Evolutionary conservation across 1,140 invertebrate species (phyloP), one percentile per base, ranked within the genome.

Genomic region (Papilio dardanus): DNA sequence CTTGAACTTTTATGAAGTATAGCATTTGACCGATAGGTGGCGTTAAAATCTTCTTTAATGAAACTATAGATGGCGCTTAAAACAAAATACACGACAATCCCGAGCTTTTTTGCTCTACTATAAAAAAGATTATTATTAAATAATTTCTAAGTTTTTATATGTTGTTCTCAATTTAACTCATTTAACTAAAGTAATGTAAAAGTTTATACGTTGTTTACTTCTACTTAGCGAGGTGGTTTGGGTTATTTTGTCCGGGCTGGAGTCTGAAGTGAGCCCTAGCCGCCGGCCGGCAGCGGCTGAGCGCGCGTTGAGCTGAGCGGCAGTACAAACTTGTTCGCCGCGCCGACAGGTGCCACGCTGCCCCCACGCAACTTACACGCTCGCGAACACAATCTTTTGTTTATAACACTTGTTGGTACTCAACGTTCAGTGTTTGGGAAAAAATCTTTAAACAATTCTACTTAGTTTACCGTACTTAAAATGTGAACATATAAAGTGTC

Each of bases 371-470:
- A 77, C 66, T 83, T 86, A 87, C 75, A 82, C 84, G 84, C 76
- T 88, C 90, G 90, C 88, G 89, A 88, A 88, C 79, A 78, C 77
- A 80, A 73, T 83, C 84, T 87, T 86, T 91, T 92, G 89, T 91
- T 90, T 89, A 90, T 89, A 87, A 88, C 85, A 90, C 87, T 92
- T 89, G 83, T 86, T 87, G 85, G 85, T 87, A 77, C 78, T 80
- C 77, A 50, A 68, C 35, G 71, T 78, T 69, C 65, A 69, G 77
- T 77, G 81, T 69, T 68, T 54, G n/a, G 12, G 30, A 73, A 78
- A 79, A 37, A 50, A 77, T 69, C 62, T 68, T 42, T 24, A 78
- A 76, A 75, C 31, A 71, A 67, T 68, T 40, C 28, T 33, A 75
- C 69, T 75, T 28, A 71, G 46, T 24, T 67, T 50, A 21, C 54